Conservation (phyloP, 2,888 invertebrate genomes). For the Oscheius sp. region DNA sequence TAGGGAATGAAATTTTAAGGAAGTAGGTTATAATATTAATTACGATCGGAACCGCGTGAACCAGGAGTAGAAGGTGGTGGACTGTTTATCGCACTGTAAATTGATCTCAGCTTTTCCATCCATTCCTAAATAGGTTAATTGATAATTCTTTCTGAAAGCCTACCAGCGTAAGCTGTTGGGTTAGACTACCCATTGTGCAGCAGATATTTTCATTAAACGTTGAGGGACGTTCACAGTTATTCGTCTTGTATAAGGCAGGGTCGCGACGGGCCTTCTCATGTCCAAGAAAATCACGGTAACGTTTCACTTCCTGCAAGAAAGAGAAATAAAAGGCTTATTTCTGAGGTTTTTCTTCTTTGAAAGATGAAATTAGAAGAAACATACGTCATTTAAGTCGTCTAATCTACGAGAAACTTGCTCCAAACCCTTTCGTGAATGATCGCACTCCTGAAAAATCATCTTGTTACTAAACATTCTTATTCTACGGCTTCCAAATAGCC, state of each 20-base stretch:
- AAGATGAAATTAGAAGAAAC: slow-evolving; percentile 17
- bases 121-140: slow-evolving; percentile 49
- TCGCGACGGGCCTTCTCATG: slow-evolving; percentile 58
- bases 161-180: slow-evolving; percentile 51
- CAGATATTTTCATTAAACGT: slow-evolving; percentile 56
- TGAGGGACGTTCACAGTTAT: slow-evolving; percentile 47
- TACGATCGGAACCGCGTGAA: slow-evolving; percentile 37
- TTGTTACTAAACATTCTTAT: neutral
- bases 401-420: slow-evolving; percentile 51
- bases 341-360: neutral
- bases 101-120: slow-evolving; percentile 52
- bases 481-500: neutral
- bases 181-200: slow-evolving; percentile 50
- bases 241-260: slow-evolving; percentile 58
- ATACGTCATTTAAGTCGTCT: slow-evolving; percentile 58
- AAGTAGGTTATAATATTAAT: slow-evolving; percentile 10
- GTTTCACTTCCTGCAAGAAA: slow-evolving; percentile 48
- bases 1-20: slow-evolving; percentile 7
- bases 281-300: slow-evolving; percentile 58
- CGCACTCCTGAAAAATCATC: slow-evolving; percentile 56
- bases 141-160: neutral
- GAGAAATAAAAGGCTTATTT: neutral
- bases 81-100: slow-evolving; percentile 35
- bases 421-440: slow-evolving; percentile 54
- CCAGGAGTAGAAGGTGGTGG: slow-evolving; percentile 46